Percentiles rank a stretch among this genome's conserved stretches.
phyloP scores from a whole-genome alignment of 2,888 invertebrate genomes.

The Drosophila picticornis region DNA sequence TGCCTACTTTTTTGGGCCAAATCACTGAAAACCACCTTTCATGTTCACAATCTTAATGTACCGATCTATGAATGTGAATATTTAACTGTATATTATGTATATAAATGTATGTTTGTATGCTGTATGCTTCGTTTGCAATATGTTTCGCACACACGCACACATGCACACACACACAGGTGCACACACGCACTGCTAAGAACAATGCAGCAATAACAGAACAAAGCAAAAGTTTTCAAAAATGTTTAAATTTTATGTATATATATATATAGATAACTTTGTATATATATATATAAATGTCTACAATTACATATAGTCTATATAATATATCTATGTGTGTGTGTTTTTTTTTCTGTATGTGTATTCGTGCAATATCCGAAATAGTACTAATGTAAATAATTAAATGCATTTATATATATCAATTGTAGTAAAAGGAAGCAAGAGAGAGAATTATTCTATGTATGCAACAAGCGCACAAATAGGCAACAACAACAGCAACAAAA shows the following conservation, averaged over 20 bases:
- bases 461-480: slow-evolving; percentile 57
- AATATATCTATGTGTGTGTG: slow-evolving; percentile 32
- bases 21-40: slow-evolving; percentile 16
- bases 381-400: slow-evolving; percentile 33
- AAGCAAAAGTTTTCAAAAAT: not conserved
- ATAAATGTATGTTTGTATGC: slow-evolving; percentile 36
- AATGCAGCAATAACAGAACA: slow-evolving; percentile 1
- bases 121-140: slow-evolving; percentile 47
- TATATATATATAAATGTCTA: slow-evolving; percentile 3
- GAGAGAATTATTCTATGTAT: slow-evolving; percentile 54
- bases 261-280: slow-evolving; percentile 4
- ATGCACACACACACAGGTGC: slow-evolving; percentile 23
- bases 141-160: slow-evolving; percentile 45
- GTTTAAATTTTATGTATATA: not conserved
- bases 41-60: slow-evolving; percentile 26
- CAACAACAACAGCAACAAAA: slow-evolving; percentile 33
- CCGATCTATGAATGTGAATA: slow-evolving; percentile 29
- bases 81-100: slow-evolving; percentile 22
- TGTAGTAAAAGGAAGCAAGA: slow-evolving; percentile 6
- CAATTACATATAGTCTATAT: not conserved
- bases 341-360: slow-evolving; percentile 15
- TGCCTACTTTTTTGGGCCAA: slow-evolving; percentile 48
- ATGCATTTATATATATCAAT: slow-evolving; percentile 7
- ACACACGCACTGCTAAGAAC: slow-evolving; percentile 45
- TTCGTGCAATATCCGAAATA: slow-evolving; percentile 26